phyloP scores from a whole-genome alignment of 2,113 vertebrate genomes.

The Lates calcarifer region DNA sequence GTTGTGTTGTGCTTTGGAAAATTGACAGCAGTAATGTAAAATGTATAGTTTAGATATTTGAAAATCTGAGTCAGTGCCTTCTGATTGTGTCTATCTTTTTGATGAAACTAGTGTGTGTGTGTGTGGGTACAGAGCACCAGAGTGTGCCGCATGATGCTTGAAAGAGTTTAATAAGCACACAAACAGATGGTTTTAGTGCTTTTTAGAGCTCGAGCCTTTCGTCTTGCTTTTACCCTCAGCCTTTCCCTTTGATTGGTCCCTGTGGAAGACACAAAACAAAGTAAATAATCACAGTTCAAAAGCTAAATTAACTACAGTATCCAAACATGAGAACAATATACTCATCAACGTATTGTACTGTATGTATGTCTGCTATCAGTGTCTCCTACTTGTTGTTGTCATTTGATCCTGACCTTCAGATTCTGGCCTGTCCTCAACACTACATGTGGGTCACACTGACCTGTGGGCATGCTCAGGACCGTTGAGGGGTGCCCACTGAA shows the following conservation, averaged over 20 bases:
- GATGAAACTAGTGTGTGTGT: neutral
- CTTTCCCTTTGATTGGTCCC: conserved; percentile 78
- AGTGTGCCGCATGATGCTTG: conserved; percentile 18
- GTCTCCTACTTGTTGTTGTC: conserved; percentile 28
- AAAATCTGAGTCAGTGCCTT: conserved; percentile 2
- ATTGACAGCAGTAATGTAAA: conserved; percentile 10
- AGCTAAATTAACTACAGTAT: neutral
- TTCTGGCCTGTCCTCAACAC: conserved; percentile 25
- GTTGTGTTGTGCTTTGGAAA: conserved; percentile 6
- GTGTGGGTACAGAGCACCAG: conserved; percentile 32
- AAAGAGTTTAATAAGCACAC: conserved; percentile 73
- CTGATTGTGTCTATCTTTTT: conserved; percentile 3
- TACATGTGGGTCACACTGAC: conserved; percentile 79
- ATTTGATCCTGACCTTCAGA: conserved; percentile 35
- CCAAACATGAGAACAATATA: neutral
- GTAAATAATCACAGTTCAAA: neutral
- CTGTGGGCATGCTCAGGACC: conserved; percentile 72
- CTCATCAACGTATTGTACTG: neutral
- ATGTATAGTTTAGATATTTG: neutral
- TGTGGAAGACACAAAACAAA: conserved; percentile 70
- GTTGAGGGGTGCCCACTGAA: conserved; percentile 72
- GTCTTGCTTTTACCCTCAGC: conserved; percentile 58
- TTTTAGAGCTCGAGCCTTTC: conserved; percentile 80
- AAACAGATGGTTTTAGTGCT: conserved; percentile 68
- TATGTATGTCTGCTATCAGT: neutral